Conservation (phyloP, 2,113 vertebrate genomes). For the Oreotrochilus melanogaster region DNA sequence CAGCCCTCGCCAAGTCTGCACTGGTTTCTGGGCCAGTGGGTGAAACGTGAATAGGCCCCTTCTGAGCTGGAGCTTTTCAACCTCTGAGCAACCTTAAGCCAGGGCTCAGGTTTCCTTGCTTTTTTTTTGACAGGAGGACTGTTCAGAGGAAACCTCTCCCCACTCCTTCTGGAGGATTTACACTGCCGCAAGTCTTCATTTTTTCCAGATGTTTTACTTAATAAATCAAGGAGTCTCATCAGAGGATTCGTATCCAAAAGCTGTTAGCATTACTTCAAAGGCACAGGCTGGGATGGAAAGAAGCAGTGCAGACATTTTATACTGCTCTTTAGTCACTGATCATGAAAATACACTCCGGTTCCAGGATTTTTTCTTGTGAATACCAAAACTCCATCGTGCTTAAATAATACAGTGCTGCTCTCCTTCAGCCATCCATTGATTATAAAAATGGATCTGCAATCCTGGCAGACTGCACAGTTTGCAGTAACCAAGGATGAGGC, state of each 20-base stretch:
- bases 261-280: conserved; percentile 72
- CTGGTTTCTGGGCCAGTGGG: background rate
- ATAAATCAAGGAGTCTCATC: conserved; percentile 72
- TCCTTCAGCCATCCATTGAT: background rate
- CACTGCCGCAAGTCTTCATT: conserved; percentile 61
- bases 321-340: background rate
- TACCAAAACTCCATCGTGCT: background rate
- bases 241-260: conserved; percentile 58
- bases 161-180: conserved; percentile 44
- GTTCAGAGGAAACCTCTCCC: conserved; percentile 23
- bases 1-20: background rate
- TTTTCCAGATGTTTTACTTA: conserved; percentile 76
- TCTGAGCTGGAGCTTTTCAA: background rate
- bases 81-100: background rate
- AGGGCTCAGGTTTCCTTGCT: conserved; percentile 22
- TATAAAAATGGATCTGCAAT: background rate
- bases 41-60: background rate
- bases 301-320: conserved; percentile 41
- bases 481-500: background rate
- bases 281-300: conserved; percentile 36
- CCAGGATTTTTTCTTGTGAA: background rate
- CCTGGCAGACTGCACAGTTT: rapidly evolving
- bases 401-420: background rate
- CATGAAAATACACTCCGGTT: background rate
- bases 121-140: conserved; percentile 25